Base-by-base conservation (phyloP, 2,888 invertebrate species). In the Leucophenga montana region DNA sequence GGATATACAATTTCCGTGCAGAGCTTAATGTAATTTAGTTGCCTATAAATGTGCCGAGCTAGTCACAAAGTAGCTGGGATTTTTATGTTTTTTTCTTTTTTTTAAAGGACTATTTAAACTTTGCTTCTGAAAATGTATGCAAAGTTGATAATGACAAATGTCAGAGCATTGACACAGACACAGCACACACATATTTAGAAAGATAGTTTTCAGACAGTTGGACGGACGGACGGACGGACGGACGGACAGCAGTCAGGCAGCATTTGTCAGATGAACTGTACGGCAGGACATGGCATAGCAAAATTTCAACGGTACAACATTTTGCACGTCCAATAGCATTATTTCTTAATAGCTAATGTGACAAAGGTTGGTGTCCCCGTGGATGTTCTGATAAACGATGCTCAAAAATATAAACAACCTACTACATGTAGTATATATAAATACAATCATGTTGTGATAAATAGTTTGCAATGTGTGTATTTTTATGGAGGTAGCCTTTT, bases 271-370 rank as follows among this genome's bases (percentile, higher is more conserved):
- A 9, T 46, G 39, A 39, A n/a, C 33, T 59, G 56, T 11, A 1
- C 13, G 27, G 3, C 20, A 56, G 4, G 50, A 50, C n/a, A 8
- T n/a, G 14, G 53, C 14, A 53, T 14, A 53, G 33, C 8, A n/a
- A n/a, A n/a, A 33, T 33, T 33, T 33, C 3, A 33, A 33, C 48
- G 48, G 16, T 13, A 13, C 50, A 18, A 50, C 6, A 16, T 8
- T 13, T 18, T 50, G 13, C 39, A 39, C 39, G 13, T 14, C 57
- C 57, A 61, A 61, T 18, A 61, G 39, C 39, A 39, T 61, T 61
- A 61, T 13, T 16, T n/a, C 39, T 39, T 18, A 39, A 39, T n/a
- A 61, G n/a, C n/a, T 18, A 61, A 61, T 61, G 61, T 61, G 61
- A 33, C 33, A 61, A 61, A 33, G 33, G 39, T 61, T 18, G 5